Evolutionary conservation across 2,797 vertebrate genomes (phyloP).

Genomic region (Sebastes matsubarae): DNA sequence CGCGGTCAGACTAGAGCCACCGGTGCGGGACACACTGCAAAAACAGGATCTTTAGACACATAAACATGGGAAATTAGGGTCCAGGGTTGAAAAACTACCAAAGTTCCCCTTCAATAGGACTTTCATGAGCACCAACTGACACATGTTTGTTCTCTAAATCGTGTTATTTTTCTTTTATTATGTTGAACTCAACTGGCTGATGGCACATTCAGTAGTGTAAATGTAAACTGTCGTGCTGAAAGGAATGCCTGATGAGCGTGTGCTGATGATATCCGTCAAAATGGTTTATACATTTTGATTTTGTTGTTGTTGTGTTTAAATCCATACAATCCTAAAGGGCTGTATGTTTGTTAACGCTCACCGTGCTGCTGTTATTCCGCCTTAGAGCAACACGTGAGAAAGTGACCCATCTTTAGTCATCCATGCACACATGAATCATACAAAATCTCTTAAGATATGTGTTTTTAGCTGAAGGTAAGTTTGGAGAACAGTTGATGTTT

Average conservation of each 20-base stretch:
- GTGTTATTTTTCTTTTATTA: neutral
- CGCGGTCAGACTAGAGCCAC: too few relatives aligned
- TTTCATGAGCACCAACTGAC: neutral
- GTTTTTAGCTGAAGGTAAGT: slow-evolving; percentile 78
- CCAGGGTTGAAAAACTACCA: neutral
- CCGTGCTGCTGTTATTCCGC: slow-evolving; percentile 29
- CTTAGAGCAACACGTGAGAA: slow-evolving; percentile 42
- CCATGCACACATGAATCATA: slow-evolving; percentile 3
- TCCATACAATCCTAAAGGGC: slow-evolving; percentile 67
- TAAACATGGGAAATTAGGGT: neutral
- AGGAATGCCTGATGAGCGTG: neutral
- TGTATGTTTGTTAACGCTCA: slow-evolving; percentile 50
- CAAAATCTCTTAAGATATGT: slow-evolving; percentile 5
- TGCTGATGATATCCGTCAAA: neutral
- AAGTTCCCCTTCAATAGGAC: neutral
- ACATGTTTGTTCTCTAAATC: neutral
- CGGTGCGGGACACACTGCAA: too few relatives aligned
- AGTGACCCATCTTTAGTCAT: neutral
- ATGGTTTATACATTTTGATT: neutral
- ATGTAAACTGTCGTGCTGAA: neutral
- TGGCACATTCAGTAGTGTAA: neutral
- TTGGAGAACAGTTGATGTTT: slow-evolving; percentile 17
- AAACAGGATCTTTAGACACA: neutral
- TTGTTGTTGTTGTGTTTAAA: neutral
- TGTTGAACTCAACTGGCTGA: neutral